Conservation (phyloP, 1,140 invertebrate species). For the Sycobia sp. region DNA sequence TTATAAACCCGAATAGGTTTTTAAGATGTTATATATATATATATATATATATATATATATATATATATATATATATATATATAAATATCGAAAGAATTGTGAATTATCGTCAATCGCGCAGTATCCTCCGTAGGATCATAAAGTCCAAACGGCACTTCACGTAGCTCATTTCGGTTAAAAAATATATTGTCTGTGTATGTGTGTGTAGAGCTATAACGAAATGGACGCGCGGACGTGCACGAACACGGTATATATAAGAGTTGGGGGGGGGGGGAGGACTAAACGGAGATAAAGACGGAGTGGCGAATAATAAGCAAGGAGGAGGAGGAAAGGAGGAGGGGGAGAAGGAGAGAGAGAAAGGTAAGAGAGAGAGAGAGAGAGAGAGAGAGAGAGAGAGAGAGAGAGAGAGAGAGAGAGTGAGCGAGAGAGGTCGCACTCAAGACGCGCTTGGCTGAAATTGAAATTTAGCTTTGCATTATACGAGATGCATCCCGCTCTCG, state of each 20-base stretch:
- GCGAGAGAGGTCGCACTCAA: background rate
- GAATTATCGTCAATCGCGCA: too few species aligned
- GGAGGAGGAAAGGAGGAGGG: background rate
- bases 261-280: background rate
- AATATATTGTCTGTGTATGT: too few species aligned
- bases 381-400: background rate
- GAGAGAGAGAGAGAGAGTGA: background rate
- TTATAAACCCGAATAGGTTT: too few species aligned
- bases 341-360: background rate
- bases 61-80: too few species aligned
- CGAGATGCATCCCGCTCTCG: slow-evolving; percentile 28
- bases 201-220: background rate
- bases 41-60: too few species aligned
- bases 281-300: slow-evolving; percentile 32
- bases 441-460: slow-evolving; percentile 26
- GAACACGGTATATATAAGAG: too few species aligned
- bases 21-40: too few species aligned
- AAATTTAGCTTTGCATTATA: slow-evolving; percentile 35
- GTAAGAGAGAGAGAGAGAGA: background rate
- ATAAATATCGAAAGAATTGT: too few species aligned
- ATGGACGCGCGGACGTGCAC: background rate
- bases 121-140: too few species aligned
- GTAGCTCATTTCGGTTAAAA: slow-evolving; percentile 11
- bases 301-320: slow-evolving; percentile 28
- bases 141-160: too few species aligned